Evolutionary conservation across 1,140 invertebrate genomes (phyloP), one percentile per base, ranked within the genome.

Genomic region (Drosophila simulans): DNA sequence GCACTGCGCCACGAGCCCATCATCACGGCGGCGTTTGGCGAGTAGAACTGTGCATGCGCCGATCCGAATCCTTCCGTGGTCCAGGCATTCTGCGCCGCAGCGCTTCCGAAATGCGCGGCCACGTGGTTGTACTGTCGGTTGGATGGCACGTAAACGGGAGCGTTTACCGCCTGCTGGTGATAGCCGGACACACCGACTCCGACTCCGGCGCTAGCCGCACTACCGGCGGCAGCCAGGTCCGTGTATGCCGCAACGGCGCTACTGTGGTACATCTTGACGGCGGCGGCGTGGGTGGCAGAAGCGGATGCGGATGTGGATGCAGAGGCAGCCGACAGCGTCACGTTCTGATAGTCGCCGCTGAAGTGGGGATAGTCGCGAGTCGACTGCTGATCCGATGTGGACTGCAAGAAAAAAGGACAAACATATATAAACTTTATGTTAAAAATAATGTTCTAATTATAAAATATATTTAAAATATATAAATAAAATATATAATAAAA

Each of bases 1-100:
- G 96, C 94, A 11, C 94, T 93, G 52, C 96, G 93, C 95, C 96
- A 96, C 4, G 95, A 95, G 22, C 95, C 94, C 96, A 96, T 96
- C 94, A 96, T 95, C 76, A 95, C 95, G 15, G 94, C 94, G 8
- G 94, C 94, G 79, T 95, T 95, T 63, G 95, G 95, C 2, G 95
- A 95, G 77, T 95, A 95, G 83, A 95, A 95, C 55, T 95, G 94
- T 90, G 94, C 94, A 60, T 92, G 88, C 5, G 90, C 68, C 4
- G 83, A 80, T 4, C 91, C 81, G 68, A 92, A 92, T 57, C 81
- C 75, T 25, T 92, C 92, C 27, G 91, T 85, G 1, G 91, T 82
- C 92, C 92, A 92, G 31, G 90, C 88, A 40, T 92, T 92, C 56
- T 91, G 91, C 15, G 93, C 92, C 5, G 92, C 92, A 17, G 93